Base-by-base conservation (phyloP, 2,797 vertebrate species). In the Leptodactylus fallax region DNA sequence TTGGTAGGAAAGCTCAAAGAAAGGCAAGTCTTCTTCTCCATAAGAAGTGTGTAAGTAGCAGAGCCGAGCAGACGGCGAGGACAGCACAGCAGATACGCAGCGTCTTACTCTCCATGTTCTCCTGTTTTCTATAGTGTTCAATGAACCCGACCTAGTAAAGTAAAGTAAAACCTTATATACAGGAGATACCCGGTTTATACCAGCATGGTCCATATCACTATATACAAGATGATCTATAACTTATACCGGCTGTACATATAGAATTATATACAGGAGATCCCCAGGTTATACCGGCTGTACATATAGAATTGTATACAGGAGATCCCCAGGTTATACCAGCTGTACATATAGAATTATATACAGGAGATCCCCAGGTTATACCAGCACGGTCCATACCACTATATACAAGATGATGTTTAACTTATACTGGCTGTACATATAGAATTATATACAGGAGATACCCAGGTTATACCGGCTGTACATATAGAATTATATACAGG, bases 11-110 rank as follows among this genome's bases (percentile, higher is more conserved):
- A 76, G 7, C 5, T 83, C 72, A 78, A 49, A 12, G 51, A 23
- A 45, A 83, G 6, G 63, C 19, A 19, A 27, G 47, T 55, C 72
- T 79, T 72, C 47, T 88, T 21, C 51, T 87, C 87, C 87, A 88
- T n/a, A 88, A 13, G 27, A 19, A 79, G 53, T 60, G 13, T 2
- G 63, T 79, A 14, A 88, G 81, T 0, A 88, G 61, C 25, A 88
- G 49, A 49, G 53, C 74, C 14, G 74, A 67, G 13, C 74, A 69
- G 0, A 78, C 16, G 7, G 76, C 51, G 10, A 84, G 61, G 7
- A 84, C 19, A 5, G 60, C n/a, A 9, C 61, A 27, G 81, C 81
- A 84, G 51, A 63, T 13, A 21, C 55, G 77, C 27, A 88, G 27
- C 7, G 27, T 65, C 51, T 88, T 88, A 21, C 36, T 55, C 17